phyloP scores from a whole-genome alignment of 2,797 vertebrate genomes.

The Kryptopterus vitreolus region DNA sequence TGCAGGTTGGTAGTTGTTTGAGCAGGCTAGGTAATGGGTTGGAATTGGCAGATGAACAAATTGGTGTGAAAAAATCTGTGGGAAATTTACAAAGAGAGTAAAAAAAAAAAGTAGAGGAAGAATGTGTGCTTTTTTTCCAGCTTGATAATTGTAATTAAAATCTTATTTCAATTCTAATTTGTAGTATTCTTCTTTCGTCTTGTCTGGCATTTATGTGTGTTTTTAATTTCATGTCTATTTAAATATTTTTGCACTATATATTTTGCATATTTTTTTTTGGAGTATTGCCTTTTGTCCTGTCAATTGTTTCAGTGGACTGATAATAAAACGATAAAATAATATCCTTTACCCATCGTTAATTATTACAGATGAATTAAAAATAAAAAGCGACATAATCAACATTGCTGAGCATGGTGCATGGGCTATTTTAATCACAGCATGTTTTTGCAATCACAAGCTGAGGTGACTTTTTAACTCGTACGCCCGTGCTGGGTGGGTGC shows the following conservation, averaged over 20 bases:
- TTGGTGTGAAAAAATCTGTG: background rate
- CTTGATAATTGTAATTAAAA: background rate
- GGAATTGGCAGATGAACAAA: background rate
- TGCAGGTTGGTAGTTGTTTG: background rate
- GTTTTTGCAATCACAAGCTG: background rate
- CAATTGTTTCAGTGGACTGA: background rate
- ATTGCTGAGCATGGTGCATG: background rate
- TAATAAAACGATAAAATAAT: background rate
- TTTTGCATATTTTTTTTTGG: background rate
- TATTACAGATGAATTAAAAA: too few relatives aligned
- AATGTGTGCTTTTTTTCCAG: background rate
- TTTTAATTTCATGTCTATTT: background rate
- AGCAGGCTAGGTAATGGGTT: background rate
- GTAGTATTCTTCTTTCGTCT: background rate
- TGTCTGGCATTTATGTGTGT: background rate
- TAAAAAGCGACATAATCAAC: too few relatives aligned
- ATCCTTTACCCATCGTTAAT: background rate
- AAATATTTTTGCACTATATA: background rate
- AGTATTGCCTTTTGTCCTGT: background rate
- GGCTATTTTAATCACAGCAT: background rate
- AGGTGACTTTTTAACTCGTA: background rate
- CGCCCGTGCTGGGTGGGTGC: conserved; percentile 42
- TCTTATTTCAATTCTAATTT: too few relatives aligned
- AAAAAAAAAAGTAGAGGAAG: background rate
- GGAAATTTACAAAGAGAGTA: background rate